Evolutionary conservation across 2,888 invertebrate species (phyloP), one percentile per base, ranked within the genome.

Genomic region (Parapristionchus giblindavisi): DNA sequence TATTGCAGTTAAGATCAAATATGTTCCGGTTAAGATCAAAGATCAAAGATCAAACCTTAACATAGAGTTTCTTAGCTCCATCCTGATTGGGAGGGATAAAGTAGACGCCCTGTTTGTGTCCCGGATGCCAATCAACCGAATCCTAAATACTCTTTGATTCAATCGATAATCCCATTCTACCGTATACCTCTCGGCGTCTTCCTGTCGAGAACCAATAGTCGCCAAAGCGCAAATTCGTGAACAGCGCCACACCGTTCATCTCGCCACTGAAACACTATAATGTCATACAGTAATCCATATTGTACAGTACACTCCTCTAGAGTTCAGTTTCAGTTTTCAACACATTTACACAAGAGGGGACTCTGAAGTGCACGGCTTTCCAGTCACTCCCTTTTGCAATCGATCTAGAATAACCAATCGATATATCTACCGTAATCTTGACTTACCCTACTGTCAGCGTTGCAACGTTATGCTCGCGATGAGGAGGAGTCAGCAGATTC

Each of bases 221-320:
- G 24, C 77, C 81, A 27, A 81, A 80, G 21, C 79, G 32, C 81
- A 80, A 85, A 36, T 85, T 84, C 75, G 83, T 79, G 86, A 85
- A 86, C 21, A 86, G 52, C 8, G 82, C 79, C 14, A 85, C 61
- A n/a, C 79, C 85, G 60, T 86, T 86, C 34, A 81, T 78, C n/a
- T 77, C 79, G 14, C 43, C 24, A 0, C 82, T 84, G 52, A 51
- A 81, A 72, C 29, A 27, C 21, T 36, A 36, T 48, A 48, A n/a
- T n/a, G n/a, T n/a, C n/a, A n/a, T n/a, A n/a, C n/a, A n/a, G n/a
- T n/a, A n/a, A n/a, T n/a, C n/a, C n/a, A n/a, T n/a, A n/a, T n/a
- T 21, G 14, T 48, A 48, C 48, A 48, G 48, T 48, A 48, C 11
- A 11, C 48, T 48, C 11, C 14, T 14, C n/a, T n/a, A n/a, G n/a